Evolutionary conservation across 2,113 vertebrate genomes (phyloP).

Genomic region (Cercocebus atys): DNA sequence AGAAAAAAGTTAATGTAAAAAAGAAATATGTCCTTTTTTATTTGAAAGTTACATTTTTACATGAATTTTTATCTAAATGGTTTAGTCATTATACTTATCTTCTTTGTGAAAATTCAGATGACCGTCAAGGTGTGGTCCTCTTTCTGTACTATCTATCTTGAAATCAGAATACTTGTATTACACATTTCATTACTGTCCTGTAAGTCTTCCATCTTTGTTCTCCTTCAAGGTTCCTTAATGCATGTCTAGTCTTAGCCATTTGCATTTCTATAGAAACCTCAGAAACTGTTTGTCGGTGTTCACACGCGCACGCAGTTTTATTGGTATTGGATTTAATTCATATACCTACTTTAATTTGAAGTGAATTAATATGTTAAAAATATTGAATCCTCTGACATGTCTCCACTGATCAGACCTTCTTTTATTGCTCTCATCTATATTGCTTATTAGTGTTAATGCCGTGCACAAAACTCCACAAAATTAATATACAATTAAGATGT

Average conservation of each 20-base stretch:
- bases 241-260: background rate
- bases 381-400: background rate
- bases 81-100: background rate
- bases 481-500: background rate
- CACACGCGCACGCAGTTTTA: background rate
- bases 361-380: background rate
- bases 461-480: background rate
- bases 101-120: background rate
- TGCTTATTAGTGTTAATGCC: background rate
- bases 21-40: no score
- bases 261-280: background rate
- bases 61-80: background rate
- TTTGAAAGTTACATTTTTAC: background rate
- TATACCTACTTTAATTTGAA: background rate
- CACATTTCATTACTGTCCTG: background rate
- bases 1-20: no score
- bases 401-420: background rate
- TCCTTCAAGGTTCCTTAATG: background rate
- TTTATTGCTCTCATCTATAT: background rate
- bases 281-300: background rate
- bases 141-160: background rate
- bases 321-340: background rate
- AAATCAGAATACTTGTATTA: background rate
- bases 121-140: no score
- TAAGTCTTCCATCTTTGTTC: background rate